phyloP scores from a whole-genome alignment of 1,140 invertebrate species.

The Meteorus sp. region DNA sequence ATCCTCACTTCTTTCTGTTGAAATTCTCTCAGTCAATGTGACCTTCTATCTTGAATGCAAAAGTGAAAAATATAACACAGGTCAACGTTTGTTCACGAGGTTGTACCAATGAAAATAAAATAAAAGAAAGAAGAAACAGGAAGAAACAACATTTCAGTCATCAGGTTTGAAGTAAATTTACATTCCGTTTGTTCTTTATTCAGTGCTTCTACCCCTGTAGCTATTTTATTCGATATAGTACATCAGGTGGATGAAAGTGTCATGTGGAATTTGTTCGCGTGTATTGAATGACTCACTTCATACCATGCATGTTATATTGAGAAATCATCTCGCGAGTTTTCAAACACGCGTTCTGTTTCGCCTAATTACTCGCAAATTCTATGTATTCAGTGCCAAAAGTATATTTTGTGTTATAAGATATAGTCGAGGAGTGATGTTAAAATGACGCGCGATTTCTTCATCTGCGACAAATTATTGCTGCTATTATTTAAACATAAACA shows the following conservation, averaged over 20 bases:
- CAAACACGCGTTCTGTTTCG: conserved; percentile 30
- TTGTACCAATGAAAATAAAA: too few species aligned
- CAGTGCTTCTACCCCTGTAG: background rate
- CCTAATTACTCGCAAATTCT: conserved; percentile 36
- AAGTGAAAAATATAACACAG: too few species aligned
- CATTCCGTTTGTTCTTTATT: background rate
- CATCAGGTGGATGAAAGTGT: background rate
- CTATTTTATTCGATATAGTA: too few species aligned
- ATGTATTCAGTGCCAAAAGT: conserved; percentile 23
- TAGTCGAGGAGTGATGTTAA: background rate
- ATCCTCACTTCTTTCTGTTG: too few species aligned
- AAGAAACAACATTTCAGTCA: too few species aligned
- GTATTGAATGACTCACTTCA: conserved; percentile 9
- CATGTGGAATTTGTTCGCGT: background rate
- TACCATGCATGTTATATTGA: conserved; percentile 1
- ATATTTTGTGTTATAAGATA: conserved; percentile 5
- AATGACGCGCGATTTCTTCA: conserved; percentile 11
- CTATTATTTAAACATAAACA: conserved; percentile 5
- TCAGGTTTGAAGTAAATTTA: background rate
- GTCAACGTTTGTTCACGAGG: too few species aligned
- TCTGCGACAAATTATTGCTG: conserved; percentile 6
- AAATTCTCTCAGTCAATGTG: too few species aligned
- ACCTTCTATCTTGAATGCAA: too few species aligned
- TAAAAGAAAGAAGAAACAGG: too few species aligned
- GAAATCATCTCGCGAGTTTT: conserved; percentile 9